Percentiles rank a stretch among this genome's conserved stretches.
phyloP scores from a whole-genome alignment of 2,797 vertebrate genomes.

The Falco concolor region DNA sequence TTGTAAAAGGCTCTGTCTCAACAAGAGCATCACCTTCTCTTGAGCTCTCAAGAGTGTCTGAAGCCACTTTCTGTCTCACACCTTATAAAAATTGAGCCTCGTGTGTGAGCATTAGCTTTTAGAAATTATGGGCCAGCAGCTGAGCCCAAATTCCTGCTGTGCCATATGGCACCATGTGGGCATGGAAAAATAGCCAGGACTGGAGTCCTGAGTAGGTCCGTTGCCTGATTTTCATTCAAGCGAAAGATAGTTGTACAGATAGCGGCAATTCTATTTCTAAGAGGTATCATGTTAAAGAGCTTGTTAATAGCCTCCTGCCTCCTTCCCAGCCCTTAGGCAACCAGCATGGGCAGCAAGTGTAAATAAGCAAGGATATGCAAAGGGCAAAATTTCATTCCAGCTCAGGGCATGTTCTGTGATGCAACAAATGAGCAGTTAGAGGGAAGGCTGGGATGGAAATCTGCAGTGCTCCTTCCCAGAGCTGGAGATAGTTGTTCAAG shows the following conservation, averaged over 20 bases:
- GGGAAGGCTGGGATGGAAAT: background rate
- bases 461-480: background rate
- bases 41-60: background rate
- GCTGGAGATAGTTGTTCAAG: constrained; percentile 21
- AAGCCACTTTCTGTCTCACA: background rate
- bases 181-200: background rate
- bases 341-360: background rate
- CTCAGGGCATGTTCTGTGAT: background rate
- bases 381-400: background rate
- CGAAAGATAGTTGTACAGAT: background rate
- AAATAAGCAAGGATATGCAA: constrained; percentile 14
- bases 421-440: background rate
- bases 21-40: background rate
- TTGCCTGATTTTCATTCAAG: background rate
- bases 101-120: background rate
- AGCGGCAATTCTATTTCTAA: background rate
- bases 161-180: background rate
- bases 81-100: background rate
- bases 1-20: background rate
- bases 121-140: background rate
- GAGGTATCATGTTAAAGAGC: background rate
- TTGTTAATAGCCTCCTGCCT: constrained; percentile 12
- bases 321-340: constrained; percentile 21
- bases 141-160: background rate
- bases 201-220: background rate